These are phyloP conservation scores for Diachasmimorpha longicaudata DNA, from an alignment of 1,140 invertebrate genomes.

Conservation along the genomic window DNA sequence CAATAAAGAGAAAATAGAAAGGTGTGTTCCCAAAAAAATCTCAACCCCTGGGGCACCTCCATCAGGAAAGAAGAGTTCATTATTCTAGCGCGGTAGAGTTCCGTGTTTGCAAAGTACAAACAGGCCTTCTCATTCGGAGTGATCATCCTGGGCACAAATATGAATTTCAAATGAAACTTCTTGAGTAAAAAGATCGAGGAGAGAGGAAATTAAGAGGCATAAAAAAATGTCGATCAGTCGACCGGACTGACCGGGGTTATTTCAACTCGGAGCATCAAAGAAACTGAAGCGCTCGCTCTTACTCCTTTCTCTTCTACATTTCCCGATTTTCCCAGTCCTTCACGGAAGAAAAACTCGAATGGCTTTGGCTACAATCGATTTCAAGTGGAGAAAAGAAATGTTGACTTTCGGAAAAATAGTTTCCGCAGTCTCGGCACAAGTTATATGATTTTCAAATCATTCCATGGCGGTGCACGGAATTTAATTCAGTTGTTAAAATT, in stretches of 20 bases:
- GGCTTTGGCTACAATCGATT: background rate
- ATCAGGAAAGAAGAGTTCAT: background rate
- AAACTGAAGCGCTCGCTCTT: background rate
- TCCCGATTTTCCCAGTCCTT: background rate
- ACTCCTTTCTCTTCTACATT: background rate
- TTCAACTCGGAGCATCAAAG: background rate
- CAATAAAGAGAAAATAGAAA: background rate
- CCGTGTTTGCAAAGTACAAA: background rate
- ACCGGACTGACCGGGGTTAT: background rate
- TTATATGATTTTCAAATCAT: background rate
- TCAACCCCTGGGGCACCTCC: background rate
- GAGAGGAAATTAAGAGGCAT: background rate
- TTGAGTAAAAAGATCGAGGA: background rate
- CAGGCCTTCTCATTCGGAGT: slow-evolving; percentile 4
- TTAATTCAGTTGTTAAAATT: too few species aligned
- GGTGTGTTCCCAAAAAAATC: background rate
- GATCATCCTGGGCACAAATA: background rate
- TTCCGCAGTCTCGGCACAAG: background rate
- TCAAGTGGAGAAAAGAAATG: background rate
- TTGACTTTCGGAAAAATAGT: background rate
- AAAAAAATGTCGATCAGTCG: background rate
- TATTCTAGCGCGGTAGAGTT: background rate
- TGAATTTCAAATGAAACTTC: slow-evolving; percentile 2
- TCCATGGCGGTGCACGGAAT: background rate
- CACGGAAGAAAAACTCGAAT: background rate